These are phyloP conservation scores for Helarctos malayanus DNA, from an alignment of 2,797 vertebrate genomes.

Conservation along the genomic window DNA sequence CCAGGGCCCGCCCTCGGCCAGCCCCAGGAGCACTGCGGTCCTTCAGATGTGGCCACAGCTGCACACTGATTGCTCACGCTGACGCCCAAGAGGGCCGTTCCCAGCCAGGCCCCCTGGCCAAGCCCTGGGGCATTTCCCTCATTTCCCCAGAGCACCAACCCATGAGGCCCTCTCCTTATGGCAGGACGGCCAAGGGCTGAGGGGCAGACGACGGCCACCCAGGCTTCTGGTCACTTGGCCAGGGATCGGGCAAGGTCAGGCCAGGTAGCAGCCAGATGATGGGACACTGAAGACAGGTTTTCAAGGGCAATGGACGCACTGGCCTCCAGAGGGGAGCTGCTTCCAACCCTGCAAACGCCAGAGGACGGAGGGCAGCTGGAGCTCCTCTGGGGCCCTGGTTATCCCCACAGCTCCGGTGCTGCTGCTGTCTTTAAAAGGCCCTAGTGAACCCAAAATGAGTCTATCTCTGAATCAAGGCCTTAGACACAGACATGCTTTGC, in stretches of 20 bases:
- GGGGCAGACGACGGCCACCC: neutral
- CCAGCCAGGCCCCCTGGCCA: neutral
- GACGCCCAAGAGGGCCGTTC: neutral
- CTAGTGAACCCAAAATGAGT: neutral
- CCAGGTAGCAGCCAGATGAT: fast-evolving
- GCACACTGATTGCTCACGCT: neutral
- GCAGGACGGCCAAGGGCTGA: neutral
- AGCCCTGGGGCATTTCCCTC: neutral
- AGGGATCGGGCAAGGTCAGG: neutral
- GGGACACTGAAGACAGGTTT: fast-evolving
- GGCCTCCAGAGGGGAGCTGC: fast-evolving
- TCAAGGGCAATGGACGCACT: neutral
- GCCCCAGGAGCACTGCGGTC: neutral
- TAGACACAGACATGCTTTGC: neutral
- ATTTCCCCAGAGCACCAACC: neutral
- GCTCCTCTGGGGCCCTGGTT: neutral
- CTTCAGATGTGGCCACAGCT: neutral
- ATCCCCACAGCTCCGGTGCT: fast-evolving
- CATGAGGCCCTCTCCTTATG: neutral
- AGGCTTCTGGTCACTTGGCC: neutral
- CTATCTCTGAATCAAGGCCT: neutral
- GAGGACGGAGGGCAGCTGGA: fast-evolving
- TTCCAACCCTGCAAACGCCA: fast-evolving
- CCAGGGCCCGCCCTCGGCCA: neutral
- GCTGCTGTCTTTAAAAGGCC: neutral